phyloP scores from a whole-genome alignment of 1,140 invertebrate genomes.

The Anastatus disparis region DNA sequence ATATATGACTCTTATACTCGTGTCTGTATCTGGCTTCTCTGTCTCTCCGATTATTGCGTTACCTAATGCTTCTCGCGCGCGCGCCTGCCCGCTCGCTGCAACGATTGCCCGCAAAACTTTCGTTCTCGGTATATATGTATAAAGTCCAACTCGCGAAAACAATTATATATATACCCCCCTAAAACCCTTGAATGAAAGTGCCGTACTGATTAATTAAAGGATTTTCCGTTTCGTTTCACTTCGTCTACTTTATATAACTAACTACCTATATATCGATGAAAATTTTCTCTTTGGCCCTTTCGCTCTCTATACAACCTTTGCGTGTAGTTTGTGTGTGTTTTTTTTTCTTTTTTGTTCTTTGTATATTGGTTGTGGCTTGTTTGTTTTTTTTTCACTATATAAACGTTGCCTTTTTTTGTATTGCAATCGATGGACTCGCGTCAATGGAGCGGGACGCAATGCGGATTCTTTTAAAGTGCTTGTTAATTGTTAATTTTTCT shows the following conservation, averaged over 20 bases:
- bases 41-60: neutral
- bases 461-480: too few relatives aligned
- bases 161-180: too few relatives aligned
- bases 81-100: slow-evolving; percentile 13
- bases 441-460: too few relatives aligned
- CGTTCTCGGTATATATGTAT: neutral
- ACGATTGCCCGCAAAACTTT: slow-evolving; percentile 21
- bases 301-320: too few relatives aligned
- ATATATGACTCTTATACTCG: too few relatives aligned
- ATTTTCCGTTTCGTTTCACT: slow-evolving; percentile 27
- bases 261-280: slow-evolving; percentile 15
- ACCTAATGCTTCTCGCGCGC: neutral
- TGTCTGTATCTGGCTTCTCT: neutral
- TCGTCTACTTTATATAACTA: neutral
- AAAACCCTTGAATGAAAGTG: slow-evolving; percentile 27
- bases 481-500: too few relatives aligned
- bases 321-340: too few relatives aligned
- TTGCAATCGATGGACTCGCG: too few relatives aligned
- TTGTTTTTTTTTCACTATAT: neutral
- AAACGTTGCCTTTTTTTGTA: too few relatives aligned
- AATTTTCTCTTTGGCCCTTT: neutral
- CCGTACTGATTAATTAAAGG: slow-evolving; percentile 39
- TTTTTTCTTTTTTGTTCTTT: too few relatives aligned
- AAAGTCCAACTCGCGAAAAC: slow-evolving; percentile 10
- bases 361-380: too few relatives aligned